Conservation (phyloP, 2,797 vertebrate species). For the Sandelia bainsii region DNA sequence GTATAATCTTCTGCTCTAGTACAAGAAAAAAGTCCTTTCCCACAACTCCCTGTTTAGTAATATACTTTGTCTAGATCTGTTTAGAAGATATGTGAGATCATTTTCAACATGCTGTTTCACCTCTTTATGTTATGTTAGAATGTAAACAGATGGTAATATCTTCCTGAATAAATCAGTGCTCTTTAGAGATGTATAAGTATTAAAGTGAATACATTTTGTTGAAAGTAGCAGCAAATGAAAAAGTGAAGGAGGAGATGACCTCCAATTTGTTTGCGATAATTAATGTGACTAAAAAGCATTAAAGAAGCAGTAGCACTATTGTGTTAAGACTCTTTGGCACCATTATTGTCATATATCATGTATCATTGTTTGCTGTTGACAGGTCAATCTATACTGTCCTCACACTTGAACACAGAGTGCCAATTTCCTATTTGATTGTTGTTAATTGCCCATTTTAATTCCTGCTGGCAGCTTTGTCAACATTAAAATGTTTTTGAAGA, state of each 20-base stretch:
- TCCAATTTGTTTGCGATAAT: conserved; percentile 54
- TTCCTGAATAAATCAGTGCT: conserved; percentile 14
- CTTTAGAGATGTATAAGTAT: conserved; percentile 30
- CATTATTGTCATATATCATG: neutral
- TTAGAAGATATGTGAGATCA: neutral
- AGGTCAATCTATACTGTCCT: neutral
- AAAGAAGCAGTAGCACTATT: conserved; percentile 31
- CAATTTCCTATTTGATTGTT: neutral
- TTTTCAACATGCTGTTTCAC: neutral
- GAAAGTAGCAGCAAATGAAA: conserved; percentile 35
- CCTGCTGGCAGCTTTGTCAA: too few species aligned
- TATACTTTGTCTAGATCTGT: neutral
- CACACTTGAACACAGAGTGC: neutral
- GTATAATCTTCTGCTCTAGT: neutral
- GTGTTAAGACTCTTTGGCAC: conserved; percentile 8
- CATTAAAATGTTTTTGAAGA: too few species aligned
- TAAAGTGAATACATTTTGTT: conserved; percentile 38
- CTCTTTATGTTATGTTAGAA: neutral
- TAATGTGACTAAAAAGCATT: neutral
- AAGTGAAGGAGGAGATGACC: conserved; percentile 44
- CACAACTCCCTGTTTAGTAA: neutral
- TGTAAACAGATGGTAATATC: neutral
- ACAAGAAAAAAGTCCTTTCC: neutral
- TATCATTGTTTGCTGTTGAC: conserved; percentile 10
- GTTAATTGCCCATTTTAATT: neutral